A percentile compares a stretch with the other conserved stretches of the same genome.
phyloP scores from a whole-genome alignment of 1,140 invertebrate genomes.

The Trichoplusia ni region DNA sequence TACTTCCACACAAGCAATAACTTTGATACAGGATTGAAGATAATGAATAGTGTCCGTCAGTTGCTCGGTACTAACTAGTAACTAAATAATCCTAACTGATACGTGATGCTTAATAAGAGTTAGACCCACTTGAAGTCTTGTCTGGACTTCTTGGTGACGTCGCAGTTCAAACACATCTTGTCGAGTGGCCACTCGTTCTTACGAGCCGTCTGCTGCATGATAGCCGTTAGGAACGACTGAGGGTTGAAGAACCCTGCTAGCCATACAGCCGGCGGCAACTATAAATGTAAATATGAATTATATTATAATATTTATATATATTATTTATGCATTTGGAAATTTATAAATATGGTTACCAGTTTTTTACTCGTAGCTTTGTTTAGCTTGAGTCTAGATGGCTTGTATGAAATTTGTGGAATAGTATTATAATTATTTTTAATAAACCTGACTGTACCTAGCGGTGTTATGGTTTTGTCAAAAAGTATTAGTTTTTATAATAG shows the following conservation, averaged over 20 bases:
- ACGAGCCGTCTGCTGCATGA: slow-evolving; percentile 97
- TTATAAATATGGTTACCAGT: background rate
- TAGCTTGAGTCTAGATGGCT: too few relatives aligned
- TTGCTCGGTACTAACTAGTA: background rate
- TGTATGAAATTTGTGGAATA: too few relatives aligned
- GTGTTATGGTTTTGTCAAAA: too few relatives aligned
- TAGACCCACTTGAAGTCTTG: slow-evolving; percentile 88
- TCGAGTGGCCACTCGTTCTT: slow-evolving; percentile 98
- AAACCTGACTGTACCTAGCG: too few relatives aligned
- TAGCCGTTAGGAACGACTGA: slow-evolving; percentile 97
- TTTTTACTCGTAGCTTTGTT: background rate
- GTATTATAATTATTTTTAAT: too few relatives aligned
- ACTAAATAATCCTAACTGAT: too few relatives aligned
- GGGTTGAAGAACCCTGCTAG: slow-evolving; percentile 98
- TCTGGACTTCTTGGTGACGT: slow-evolving; percentile 95
- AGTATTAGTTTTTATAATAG: too few relatives aligned
- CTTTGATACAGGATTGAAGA: too few relatives aligned
- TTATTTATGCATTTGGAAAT: background rate
- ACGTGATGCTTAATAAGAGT: background rate
- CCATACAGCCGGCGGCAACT: slow-evolving; percentile 94
- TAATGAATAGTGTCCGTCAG: too few relatives aligned
- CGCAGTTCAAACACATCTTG: slow-evolving; percentile 96
- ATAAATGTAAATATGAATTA: slow-evolving; percentile 9
- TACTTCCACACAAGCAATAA: too few relatives aligned
- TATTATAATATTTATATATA: background rate